Percentiles rank a stretch among this genome's conserved stretches.
These are phyloP conservation scores for Drosophila buzzatii DNA, from an alignment of 2,888 invertebrate species.

Conservation along the genomic window DNA sequence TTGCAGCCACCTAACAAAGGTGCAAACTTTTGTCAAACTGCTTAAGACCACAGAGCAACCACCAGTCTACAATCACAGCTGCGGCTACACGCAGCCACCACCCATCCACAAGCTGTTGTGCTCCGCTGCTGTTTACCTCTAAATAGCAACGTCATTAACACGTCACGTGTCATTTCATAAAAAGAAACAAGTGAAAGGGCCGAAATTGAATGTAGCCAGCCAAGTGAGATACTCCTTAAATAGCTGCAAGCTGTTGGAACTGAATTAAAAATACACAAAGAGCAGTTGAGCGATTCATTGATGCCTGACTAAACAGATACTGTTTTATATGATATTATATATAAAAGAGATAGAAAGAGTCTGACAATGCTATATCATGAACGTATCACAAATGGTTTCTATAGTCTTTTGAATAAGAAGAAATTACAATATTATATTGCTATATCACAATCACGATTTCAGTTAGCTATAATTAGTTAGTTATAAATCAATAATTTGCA, in stretches of 20 bases:
- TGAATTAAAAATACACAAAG: neutral
- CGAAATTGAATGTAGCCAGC: neutral
- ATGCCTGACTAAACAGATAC: neutral
- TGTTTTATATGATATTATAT: neutral
- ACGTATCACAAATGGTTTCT: neutral
- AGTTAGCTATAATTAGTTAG: neutral
- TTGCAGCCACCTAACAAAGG: slow-evolving; percentile 31
- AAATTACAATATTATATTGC: neutral
- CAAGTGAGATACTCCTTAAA: neutral
- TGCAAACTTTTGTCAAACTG: slow-evolving; percentile 35
- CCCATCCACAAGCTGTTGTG: neutral
- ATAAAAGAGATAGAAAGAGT: neutral
- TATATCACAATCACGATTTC: neutral
- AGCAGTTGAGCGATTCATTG: neutral
- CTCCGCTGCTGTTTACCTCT: slow-evolving; percentile 6
- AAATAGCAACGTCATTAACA: slow-evolving; percentile 53
- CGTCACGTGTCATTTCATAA: slow-evolving; percentile 34
- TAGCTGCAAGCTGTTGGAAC: neutral
- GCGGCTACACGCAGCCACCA: neutral
- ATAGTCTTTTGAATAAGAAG: neutral
- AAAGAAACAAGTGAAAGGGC: slow-evolving; percentile 7
- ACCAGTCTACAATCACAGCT: slow-evolving; percentile 28
- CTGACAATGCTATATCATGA: neutral
- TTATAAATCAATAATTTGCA: neutral
- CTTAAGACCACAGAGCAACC: slow-evolving; percentile 39